These are phyloP conservation scores for Sinocyclocheilus maitianheensis DNA, from an alignment of 2,113 vertebrate genomes.

Conservation along the genomic window DNA sequence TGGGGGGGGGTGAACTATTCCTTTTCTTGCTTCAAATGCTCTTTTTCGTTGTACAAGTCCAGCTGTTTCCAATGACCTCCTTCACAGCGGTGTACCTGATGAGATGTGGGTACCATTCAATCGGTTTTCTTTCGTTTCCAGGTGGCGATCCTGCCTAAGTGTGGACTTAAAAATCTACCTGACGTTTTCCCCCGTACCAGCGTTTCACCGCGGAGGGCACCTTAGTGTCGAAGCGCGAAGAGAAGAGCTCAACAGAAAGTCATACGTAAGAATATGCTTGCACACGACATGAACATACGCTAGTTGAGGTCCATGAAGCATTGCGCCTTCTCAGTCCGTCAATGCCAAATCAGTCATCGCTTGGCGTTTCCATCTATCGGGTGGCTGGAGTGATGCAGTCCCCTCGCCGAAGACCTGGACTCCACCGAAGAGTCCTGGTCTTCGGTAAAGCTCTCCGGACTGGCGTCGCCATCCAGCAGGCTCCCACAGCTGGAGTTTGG, in stretches of 20 bases:
- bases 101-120: slow-evolving; percentile 76
- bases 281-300: slow-evolving; percentile 50
- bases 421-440: slow-evolving; percentile 77
- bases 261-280: slow-evolving; percentile 40
- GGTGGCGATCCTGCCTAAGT: slow-evolving; percentile 6
- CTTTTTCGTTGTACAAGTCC: neutral
- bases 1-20: neutral
- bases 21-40: neutral
- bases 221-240: slow-evolving; percentile 15
- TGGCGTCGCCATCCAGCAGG: slow-evolving; percentile 82
- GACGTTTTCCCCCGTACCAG: slow-evolving; percentile 46
- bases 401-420: slow-evolving; percentile 70
- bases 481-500: slow-evolving; percentile 88
- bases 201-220: slow-evolving; percentile 42
- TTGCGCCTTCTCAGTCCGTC: slow-evolving; percentile 11
- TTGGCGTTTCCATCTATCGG: slow-evolving; percentile 76
- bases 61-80: slow-evolving; percentile 17
- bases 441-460: slow-evolving; percentile 86
- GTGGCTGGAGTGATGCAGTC: slow-evolving; percentile 77
- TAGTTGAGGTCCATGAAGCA: slow-evolving; percentile 27
- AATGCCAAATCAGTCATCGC: slow-evolving; percentile 74
- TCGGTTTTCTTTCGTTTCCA: slow-evolving; percentile 59
- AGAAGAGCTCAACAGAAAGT: slow-evolving; percentile 36
- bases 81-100: slow-evolving; percentile 55
- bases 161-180: slow-evolving; percentile 41